phyloP scores from a whole-genome alignment of 2,888 invertebrate genomes.

The Cinara cedri region DNA sequence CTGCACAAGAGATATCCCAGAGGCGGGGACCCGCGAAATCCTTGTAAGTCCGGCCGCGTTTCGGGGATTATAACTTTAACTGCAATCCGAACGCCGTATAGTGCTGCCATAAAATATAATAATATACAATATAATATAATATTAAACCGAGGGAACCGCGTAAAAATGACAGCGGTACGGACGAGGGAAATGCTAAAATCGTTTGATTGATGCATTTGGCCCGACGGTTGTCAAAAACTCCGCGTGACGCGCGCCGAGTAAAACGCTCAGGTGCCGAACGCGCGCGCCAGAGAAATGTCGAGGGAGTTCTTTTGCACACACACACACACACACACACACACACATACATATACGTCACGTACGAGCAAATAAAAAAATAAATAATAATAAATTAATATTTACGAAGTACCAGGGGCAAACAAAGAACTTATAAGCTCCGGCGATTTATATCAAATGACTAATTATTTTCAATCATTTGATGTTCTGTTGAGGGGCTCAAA shows the following conservation, averaged over 20 bases:
- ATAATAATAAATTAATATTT: too few relatives aligned
- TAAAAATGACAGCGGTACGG: slow-evolving; percentile 25
- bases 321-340: too few relatives aligned
- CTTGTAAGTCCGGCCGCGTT: slow-evolving; percentile 52
- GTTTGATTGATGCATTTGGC: slow-evolving; percentile 54
- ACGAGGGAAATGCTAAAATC: slow-evolving; percentile 29
- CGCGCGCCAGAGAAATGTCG: not conserved
- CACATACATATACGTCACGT: too few relatives aligned
- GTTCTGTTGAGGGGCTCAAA: too few relatives aligned
- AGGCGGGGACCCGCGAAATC: slow-evolving; percentile 15
- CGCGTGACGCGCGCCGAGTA: not conserved
- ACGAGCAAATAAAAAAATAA: too few relatives aligned
- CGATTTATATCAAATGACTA: too few relatives aligned
- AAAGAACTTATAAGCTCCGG: too few relatives aligned
- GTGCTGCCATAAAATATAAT: slow-evolving; percentile 38
- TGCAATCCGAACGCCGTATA: slow-evolving; percentile 55
- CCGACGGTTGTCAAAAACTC: slow-evolving; percentile 46
- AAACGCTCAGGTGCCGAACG: slow-evolving; percentile 33
- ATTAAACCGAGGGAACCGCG: slow-evolving; percentile 44
- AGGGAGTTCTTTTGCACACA: slow-evolving; percentile 13
- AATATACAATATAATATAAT: not conserved
- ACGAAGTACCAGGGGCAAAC: too few relatives aligned
- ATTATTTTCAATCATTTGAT: too few relatives aligned
- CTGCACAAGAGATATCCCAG: slow-evolving; percentile 2
- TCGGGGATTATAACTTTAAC: slow-evolving; percentile 55